A percentile compares a stretch with the other conserved stretches of the same genome.
These are phyloP conservation scores for Merodon equestris DNA, from an alignment of 2,888 invertebrate species.

Conservation along the genomic window DNA sequence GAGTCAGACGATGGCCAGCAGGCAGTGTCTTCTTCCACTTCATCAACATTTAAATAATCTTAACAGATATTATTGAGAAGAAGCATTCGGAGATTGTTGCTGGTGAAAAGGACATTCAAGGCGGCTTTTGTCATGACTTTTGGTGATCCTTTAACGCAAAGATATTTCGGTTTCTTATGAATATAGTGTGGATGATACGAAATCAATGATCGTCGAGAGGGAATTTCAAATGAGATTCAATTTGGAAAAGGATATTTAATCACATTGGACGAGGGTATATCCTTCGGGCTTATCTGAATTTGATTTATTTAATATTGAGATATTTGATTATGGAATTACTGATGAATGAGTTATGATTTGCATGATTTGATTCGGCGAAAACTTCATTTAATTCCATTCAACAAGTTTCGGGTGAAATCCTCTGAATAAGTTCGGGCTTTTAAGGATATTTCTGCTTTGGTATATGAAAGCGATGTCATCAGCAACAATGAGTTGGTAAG, in stretches of 20 bases:
- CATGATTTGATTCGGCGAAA: constrained; percentile 49
- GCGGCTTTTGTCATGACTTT: constrained; percentile 42
- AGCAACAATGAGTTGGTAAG: no score
- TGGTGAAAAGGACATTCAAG: constrained; percentile 56
- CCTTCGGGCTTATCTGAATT: background rate
- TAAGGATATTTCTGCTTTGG: no score
- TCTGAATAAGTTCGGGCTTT: no score
- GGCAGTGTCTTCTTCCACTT: constrained; percentile 21
- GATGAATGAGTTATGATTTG: constrained; percentile 55
- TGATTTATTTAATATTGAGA: constrained; percentile 46
- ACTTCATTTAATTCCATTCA: constrained; percentile 45
- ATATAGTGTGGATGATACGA: background rate
- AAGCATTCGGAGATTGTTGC: constrained; percentile 28
- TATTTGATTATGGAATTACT: constrained; percentile 50
- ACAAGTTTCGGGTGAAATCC: constrained; percentile 10
- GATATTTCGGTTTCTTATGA: background rate
- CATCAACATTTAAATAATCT: constrained; percentile 65
- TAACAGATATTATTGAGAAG: constrained; percentile 60
- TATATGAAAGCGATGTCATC: no score
- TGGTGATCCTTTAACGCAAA: constrained; percentile 45
- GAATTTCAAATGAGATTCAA: no score
- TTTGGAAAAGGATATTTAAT: no score
- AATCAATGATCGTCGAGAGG: constrained; percentile 36
- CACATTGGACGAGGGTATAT: no score
- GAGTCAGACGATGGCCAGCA: constrained; percentile 27